These are phyloP conservation scores for Homarus americanus DNA, from an alignment of 1,140 invertebrate genomes.

Conservation along the genomic window DNA sequence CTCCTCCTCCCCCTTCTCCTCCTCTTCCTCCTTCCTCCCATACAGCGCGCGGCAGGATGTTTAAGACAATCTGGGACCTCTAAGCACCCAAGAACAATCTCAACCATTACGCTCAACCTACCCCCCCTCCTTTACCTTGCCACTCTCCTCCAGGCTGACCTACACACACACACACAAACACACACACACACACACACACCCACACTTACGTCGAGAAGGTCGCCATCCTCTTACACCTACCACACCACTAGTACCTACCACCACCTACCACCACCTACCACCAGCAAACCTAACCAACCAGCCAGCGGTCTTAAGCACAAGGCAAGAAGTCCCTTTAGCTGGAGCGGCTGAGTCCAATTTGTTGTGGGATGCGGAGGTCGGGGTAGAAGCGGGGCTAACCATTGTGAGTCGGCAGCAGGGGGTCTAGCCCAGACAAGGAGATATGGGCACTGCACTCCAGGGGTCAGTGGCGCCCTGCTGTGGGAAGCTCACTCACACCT, in stretches of 20 bases:
- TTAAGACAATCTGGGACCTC: not conserved
- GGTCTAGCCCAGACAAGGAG: slow-evolving; percentile 40
- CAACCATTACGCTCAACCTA: not conserved
- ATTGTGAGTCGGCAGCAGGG: slow-evolving; percentile 53
- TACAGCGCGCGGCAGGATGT: not conserved
- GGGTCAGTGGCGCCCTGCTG: slow-evolving; percentile 28
- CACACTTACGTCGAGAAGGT: too few species aligned
- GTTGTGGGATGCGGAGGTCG: slow-evolving; percentile 36
- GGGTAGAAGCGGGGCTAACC: slow-evolving; percentile 9
- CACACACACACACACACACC: slow-evolving; percentile 36
- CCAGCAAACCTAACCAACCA: not conserved
- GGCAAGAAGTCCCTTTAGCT: slow-evolving; percentile 22
- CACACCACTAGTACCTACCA: not conserved
- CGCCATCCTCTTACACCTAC: not conserved
- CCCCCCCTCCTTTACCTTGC: not conserved
- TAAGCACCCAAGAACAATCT: not conserved
- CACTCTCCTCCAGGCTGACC: slow-evolving; percentile 40
- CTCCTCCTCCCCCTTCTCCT: not conserved
- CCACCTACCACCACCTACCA: not conserved
- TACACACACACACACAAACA: slow-evolving; percentile 42
- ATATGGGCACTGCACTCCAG: slow-evolving; percentile 42
- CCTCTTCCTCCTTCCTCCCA: not conserved
- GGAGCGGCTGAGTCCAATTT: slow-evolving; percentile 45
- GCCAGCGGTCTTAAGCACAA: too few species aligned
- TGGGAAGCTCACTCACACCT: slow-evolving; percentile 37